Percentiles rank a stretch among this genome's conserved stretches.
Evolutionary conservation across 2,113 vertebrate genomes (phyloP).

Genomic region (Mormyrus iriodes): DNA sequence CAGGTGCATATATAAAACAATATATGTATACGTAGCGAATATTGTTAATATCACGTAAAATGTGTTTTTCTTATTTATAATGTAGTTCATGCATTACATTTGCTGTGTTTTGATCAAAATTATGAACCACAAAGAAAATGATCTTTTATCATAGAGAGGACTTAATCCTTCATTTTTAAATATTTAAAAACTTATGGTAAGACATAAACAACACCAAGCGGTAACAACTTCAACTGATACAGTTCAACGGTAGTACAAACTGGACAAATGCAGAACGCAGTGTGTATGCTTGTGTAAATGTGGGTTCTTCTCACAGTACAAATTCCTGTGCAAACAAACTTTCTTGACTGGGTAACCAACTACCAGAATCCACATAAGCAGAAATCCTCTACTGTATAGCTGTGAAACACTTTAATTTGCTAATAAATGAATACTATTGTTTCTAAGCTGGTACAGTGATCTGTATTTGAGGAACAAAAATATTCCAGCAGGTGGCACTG

Average conservation of each 20-base stretch:
- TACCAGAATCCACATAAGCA: neutral
- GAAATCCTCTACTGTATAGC: neutral
- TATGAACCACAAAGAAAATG: neutral
- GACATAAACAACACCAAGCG: neutral
- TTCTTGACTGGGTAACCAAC: neutral
- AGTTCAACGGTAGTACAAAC: neutral
- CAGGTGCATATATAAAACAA: constrained; percentile 41
- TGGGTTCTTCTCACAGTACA: neutral
- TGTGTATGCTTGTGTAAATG: neutral
- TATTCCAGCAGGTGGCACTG: neutral
- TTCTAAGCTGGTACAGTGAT: neutral
- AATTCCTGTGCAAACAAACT: neutral
- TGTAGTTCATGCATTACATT: neutral
- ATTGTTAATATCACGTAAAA: constrained; percentile 9
- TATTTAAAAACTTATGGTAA: neutral
- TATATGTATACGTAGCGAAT: constrained; percentile 28
- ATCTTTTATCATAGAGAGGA: neutral
- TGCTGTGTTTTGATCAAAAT: neutral
- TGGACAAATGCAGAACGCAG: neutral
- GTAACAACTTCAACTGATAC: neutral
- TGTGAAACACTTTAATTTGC: neutral
- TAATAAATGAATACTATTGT: neutral
- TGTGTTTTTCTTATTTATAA: constrained; percentile 15
- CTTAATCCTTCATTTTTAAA: neutral
- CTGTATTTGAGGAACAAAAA: neutral